Evolutionary conservation across 2,888 invertebrate species (phyloP), one percentile per base, ranked within the genome.

Genomic region (Andricus quercusramuli): DNA sequence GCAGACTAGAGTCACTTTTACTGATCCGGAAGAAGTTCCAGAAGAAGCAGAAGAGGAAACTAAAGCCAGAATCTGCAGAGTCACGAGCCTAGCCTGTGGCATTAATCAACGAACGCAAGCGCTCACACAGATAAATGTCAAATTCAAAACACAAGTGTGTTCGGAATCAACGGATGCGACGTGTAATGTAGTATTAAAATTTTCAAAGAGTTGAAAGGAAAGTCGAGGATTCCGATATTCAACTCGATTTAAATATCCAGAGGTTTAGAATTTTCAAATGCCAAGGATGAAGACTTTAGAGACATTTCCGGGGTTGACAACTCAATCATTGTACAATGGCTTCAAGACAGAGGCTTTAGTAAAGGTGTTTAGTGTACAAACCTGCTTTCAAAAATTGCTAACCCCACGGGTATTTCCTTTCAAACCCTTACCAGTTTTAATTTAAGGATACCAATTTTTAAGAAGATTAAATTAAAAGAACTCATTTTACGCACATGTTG

Each of bases 61-160:
- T 25, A 70, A 66, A 76, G 62, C 67, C 47, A n/a, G 85, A 90
- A 90, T 80, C 89, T 90, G 90, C 90, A 84, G 83, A 89, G 90
- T 91, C 90, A 91, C 90, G 85, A 83, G 83, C 82, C 82, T 84
- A 85, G 62, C 78, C 85, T 83, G 85, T 86, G 87, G 87, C 89
- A 90, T 90, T 89, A 89, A 88, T 77, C 83, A 82, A 84, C 83
- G 80, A 83, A 80, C 78, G 79, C 81, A 77, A 82, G 78, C 86
- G 85, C 87, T 87, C 86, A 87, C 87, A 83, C 85, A 83, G 74
- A 74, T 83, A 83, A 86, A 86, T 85, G 87, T 87, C 88, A 88
- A 88, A 87, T 86, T 86, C 86, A 84, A 88, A 86, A 62, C 44
- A 82, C 70, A 79, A 77, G 78, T 76, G 77, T 74, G 9, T 17